Conservation (phyloP, 2,113 vertebrate species). For the Microcebus ravelobensis region DNA sequence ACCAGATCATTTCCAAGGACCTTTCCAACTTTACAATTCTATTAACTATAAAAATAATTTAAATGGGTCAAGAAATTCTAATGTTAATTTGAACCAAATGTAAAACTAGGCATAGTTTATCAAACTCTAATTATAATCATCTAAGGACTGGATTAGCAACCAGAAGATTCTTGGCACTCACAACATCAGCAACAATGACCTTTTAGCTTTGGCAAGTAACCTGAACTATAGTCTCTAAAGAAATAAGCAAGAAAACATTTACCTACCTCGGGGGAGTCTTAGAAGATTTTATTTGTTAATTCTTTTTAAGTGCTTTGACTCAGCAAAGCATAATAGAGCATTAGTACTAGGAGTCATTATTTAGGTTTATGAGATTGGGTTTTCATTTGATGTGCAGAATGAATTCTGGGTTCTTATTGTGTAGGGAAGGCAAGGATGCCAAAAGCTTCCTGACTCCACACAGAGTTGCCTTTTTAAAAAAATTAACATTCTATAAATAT, state of each 20-base stretch:
- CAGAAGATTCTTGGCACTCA: slow-evolving; percentile 25
- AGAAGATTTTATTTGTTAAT: slow-evolving; percentile 56
- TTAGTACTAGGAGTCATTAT: background rate
- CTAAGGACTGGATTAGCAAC: slow-evolving; percentile 50
- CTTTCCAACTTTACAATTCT: slow-evolving; percentile 59
- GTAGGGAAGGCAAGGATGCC: background rate
- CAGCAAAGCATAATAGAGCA: slow-evolving; percentile 29
- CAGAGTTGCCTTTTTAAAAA: slow-evolving; percentile 45
- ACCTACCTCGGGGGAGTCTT: slow-evolving; percentile 17
- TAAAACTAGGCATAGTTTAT: slow-evolving; percentile 48
- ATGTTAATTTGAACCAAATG: slow-evolving; percentile 64
- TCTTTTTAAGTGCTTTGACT: slow-evolving; percentile 56
- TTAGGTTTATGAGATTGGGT: background rate
- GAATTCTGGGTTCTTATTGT: slow-evolving; percentile 40
- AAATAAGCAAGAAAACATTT: slow-evolving; percentile 37
- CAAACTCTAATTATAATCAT: slow-evolving; percentile 52
- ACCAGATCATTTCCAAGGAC: slow-evolving; percentile 29
- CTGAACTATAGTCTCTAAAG: slow-evolving; percentile 43
- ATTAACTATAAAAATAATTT: slow-evolving; percentile 74
- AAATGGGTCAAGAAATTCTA: slow-evolving; percentile 65
- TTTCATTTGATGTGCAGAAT: slow-evolving; percentile 36
- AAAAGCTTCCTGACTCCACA: slow-evolving; percentile 40
- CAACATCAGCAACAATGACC: slow-evolving; percentile 16
- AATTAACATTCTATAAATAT: slow-evolving; percentile 78
- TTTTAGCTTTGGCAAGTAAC: slow-evolving; percentile 53